Percentiles rank a stretch among this genome's conserved stretches.
Conservation (phyloP, 2,113 vertebrate species). For the Choloepus hoffmanni region DNA sequence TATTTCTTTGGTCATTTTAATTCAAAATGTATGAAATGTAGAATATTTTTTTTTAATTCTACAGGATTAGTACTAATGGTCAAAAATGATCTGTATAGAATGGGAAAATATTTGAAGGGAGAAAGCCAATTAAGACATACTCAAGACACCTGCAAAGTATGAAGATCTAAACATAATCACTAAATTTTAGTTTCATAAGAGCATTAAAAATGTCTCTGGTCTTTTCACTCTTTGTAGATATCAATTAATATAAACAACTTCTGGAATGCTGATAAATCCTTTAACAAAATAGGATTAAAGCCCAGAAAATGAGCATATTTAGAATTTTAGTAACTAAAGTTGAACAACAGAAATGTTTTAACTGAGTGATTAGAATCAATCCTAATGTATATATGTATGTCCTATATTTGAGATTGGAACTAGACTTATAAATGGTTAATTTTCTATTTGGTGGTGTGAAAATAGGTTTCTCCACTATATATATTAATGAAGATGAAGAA, state of each 20-base stretch:
- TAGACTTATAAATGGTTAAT: no score
- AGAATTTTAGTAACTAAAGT: conserved; percentile 7
- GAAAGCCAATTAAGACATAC: not conserved
- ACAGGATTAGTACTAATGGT: not conserved
- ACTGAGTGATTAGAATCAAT: no score
- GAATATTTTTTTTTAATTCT: conserved; percentile 13
- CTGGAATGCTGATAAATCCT: no score
- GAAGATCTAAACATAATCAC: not conserved
- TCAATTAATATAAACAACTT: no score
- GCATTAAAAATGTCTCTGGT: not conserved
- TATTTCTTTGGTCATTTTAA: not conserved
- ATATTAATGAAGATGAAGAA: not conserved
- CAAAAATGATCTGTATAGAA: conserved; percentile 50
- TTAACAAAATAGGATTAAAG: no score
- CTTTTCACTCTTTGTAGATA: not conserved
- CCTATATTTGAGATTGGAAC: not conserved
- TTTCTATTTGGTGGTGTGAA: not conserved
- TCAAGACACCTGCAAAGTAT: not conserved
- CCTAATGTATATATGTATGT: not conserved
- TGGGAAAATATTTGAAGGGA: conserved; percentile 44
- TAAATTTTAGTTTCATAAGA: not conserved
- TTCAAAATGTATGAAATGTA: not conserved
- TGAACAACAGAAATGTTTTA: not conserved
- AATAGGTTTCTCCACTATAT: not conserved
- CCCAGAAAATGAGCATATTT: conserved; percentile 24